Base-by-base conservation (phyloP, 2,113 vertebrate species). In the Alligator sinensis region DNA sequence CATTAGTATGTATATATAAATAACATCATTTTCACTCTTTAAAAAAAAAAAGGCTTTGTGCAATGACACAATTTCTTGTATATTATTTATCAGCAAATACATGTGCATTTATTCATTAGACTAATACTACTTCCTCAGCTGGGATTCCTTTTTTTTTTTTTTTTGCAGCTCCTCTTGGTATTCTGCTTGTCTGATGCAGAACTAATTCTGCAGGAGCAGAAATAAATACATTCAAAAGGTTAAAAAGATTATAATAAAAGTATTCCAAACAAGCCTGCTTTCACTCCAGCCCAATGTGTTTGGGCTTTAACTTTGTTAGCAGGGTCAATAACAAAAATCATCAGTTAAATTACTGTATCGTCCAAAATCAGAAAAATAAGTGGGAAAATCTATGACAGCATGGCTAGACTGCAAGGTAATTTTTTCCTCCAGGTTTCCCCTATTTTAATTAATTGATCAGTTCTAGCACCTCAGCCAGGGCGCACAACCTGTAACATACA, bases 271-370 rank as follows among this genome's bases (percentile, higher is more conserved):
- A 61, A 63, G 38, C 28, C 68, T 96, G 98, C 98, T 96, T 98
- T 98, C 98, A 98, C 97, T 98, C 97, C 98, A 98, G 95, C 97
- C 98, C 96, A 98, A 96, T 91, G 97, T 96, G 78, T 94, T 98
- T 97, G 94, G 93, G 96, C 92, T 97, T 97, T 98, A 38, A 97
- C 98, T 98, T 98, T 98, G 95, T 94, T 96, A 96, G 97, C 97
- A 92, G 97, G 89, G 96, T 98, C 97, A 97, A 97, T 97, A 80
- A 98, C 96, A 93, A 98, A 92, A 97, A 97, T 95, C 98, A 98
- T 98, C 97, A 95, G 82, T 38, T 75, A 96, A 87, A 96, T 97
- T 94, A 97, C 96, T 92, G 97, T 95, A 92, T 97, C 94, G 98
- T 96, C 96, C 2, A 82, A 91, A 90, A 96, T 88, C 93, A 88